Conservation (phyloP, 1,140 invertebrate genomes). For the Caenorhabditis latens region DNA sequence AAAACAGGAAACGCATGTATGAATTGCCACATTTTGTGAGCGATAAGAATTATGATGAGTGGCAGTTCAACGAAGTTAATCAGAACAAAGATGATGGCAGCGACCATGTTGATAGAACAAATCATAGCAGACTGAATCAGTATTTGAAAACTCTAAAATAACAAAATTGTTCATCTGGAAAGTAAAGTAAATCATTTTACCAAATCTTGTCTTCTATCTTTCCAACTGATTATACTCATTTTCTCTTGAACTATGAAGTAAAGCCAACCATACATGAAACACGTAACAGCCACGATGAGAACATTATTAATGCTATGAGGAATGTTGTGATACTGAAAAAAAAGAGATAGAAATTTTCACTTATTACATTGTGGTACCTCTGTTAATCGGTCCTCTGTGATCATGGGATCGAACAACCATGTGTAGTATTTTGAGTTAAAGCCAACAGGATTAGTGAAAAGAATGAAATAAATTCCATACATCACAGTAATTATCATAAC, state of each 20-base stretch:
- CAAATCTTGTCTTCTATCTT: not conserved
- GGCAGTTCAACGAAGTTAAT: not conserved
- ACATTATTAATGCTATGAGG: conserved; percentile 9
- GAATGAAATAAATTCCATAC: not conserved
- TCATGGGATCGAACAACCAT: not conserved
- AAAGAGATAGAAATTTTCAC: too few relatives aligned
- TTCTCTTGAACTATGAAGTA: not conserved
- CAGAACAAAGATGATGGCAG: not conserved
- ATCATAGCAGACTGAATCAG: conserved; percentile 7
- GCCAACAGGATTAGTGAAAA: not conserved
- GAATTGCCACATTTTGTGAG: not conserved
- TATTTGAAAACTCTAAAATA: not conserved
- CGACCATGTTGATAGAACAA: not conserved
- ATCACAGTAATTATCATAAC: not conserved
- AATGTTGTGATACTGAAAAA: conserved; percentile 12
- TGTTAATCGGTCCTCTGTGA: not conserved
- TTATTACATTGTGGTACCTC: not conserved
- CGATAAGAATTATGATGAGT: not conserved
- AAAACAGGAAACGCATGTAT: not conserved
- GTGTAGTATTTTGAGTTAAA: conserved; percentile 13
- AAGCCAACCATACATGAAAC: not conserved
- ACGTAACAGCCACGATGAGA: not conserved
- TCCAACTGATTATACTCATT: conserved; percentile 9
- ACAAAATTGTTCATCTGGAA: not conserved
- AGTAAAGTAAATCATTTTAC: not conserved